Percentiles rank a stretch among this genome's conserved stretches.
Conservation (phyloP, 2,113 vertebrate genomes). For the Cottus gobio region DNA sequence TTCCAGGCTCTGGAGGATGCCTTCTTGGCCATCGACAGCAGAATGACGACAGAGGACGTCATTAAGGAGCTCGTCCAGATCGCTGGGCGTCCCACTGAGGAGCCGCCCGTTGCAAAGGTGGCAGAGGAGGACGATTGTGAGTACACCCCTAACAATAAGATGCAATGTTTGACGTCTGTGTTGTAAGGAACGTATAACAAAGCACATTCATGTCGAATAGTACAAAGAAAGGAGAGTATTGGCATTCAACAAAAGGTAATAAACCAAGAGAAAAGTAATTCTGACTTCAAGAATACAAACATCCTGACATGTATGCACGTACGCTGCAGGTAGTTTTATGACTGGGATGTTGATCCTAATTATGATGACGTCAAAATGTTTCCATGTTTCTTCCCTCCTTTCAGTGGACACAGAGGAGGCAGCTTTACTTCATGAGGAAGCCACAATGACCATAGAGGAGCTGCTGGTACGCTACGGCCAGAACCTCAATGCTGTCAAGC, state of each 20-base stretch:
- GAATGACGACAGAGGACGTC: conserved; percentile 94
- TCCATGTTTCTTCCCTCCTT: neutral
- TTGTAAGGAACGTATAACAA: neutral
- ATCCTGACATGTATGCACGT: neutral
- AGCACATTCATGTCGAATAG: neutral
- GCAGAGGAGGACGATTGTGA: conserved; percentile 98
- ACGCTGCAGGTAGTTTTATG: neutral
- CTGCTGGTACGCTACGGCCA: conserved; percentile 95
- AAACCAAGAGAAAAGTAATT: neutral
- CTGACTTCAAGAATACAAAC: neutral
- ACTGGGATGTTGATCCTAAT: neutral
- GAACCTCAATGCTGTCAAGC: conserved; percentile 89
- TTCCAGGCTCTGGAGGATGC: conserved; percentile 95
- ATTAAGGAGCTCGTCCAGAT: conserved; percentile 96
- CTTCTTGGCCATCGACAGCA: conserved; percentile 94
- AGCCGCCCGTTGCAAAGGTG: conserved; percentile 90
- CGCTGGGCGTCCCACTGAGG: conserved; percentile 91
- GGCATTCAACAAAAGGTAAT: too few relatives aligned
- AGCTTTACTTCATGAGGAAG: conserved; percentile 95
- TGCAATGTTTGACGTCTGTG: neutral
- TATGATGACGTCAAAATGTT: neutral
- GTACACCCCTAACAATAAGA: conserved; percentile 40
- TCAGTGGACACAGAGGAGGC: conserved; percentile 98
- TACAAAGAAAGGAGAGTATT: neutral
- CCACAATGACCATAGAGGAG: conserved; percentile 99